Base-by-base conservation (phyloP, 2,888 invertebrate species). In the Temnothorax unifasciatus region DNA sequence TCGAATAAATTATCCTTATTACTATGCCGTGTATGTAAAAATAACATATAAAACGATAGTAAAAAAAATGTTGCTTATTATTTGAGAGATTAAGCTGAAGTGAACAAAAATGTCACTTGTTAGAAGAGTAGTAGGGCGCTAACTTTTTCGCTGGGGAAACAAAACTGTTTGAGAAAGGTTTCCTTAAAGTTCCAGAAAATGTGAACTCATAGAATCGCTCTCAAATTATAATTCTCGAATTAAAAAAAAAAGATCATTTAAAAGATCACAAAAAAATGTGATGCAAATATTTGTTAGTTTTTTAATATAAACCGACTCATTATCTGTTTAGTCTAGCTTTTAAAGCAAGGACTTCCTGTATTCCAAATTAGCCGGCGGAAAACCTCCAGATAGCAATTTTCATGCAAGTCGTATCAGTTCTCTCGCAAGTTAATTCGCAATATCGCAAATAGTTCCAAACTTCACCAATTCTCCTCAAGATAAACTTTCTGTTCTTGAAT, bases 391-490 rank as follows among this genome's bases (percentile, higher is more conserved):
- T 34, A 52, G 50, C 50, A 50, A 66, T 76, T 64, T 38, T 38
- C 68, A 63, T 52, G 68, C 68, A 76, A 66, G 25, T 34, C 66
- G 38, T 41, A 76, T 34, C 18, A 66, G 47, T 41, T 57, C 2
- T 21, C 18, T 3, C 21, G 38, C 38, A 11, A 54, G 15, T 54
- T 38, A 54, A 38, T 73, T 21, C 8, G 41, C 41, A 2, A 57
- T 38, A 38, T 66, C 11, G 47, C 50, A 21, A 2, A 29, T 2
- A 66, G 21, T 50, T 76, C 1, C 25, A 21, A 74, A n/a, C 29
- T 74, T 15, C 1, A 6, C 9, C n/a, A 34, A 47, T 52, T 34
- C n/a, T 44, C 9, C 29, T 15, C n/a, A 54, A 38, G 41, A 63
- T 63, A 13, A 21, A 21, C n/a, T 44, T 59, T 38, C 38, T 74